phyloP scores from a whole-genome alignment of 1,140 invertebrate species.

The Chrysopa pallens region DNA sequence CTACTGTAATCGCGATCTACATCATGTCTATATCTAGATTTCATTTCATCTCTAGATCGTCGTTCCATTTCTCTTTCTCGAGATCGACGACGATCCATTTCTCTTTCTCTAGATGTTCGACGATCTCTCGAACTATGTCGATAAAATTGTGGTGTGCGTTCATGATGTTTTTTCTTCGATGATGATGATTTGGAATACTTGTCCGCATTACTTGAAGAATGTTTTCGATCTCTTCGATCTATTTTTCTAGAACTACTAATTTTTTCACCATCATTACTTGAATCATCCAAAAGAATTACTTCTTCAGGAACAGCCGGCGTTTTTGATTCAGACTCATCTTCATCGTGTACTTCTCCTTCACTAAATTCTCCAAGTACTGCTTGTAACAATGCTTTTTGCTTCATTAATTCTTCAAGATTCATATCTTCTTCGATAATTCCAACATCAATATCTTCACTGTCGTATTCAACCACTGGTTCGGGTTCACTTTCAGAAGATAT shows the following conservation, averaged over 20 bases:
- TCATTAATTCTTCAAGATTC: slow-evolving; percentile 74
- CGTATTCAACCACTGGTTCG: slow-evolving; percentile 43
- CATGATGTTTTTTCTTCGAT: slow-evolving; percentile 7
- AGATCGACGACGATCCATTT: neutral
- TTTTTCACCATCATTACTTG: slow-evolving; percentile 18
- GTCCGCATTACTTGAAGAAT: slow-evolving; percentile 18
- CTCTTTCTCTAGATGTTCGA: slow-evolving; percentile 20
- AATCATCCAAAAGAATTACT: slow-evolving; percentile 20
- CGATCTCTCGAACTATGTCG: slow-evolving; percentile 11
- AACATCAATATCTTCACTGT: slow-evolving; percentile 52
- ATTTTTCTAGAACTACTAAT: slow-evolving; percentile 1
- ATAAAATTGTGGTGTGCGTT: slow-evolving; percentile 18
- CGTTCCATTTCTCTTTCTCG: slow-evolving; percentile 18
- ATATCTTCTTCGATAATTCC: slow-evolving; percentile 67
- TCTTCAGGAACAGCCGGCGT: slow-evolving; percentile 10
- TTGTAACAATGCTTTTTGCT: slow-evolving; percentile 59
- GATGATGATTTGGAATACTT: slow-evolving; percentile 1
- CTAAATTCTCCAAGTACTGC: slow-evolving; percentile 23
- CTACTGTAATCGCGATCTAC: neutral
- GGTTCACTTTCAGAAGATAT: slow-evolving; percentile 47
- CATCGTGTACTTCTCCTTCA: slow-evolving; percentile 2
- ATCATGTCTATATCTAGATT: neutral
- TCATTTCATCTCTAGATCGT: slow-evolving; percentile 11
- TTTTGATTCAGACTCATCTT: slow-evolving; percentile 4
- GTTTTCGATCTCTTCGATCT: slow-evolving; percentile 15